phyloP scores from a whole-genome alignment of 1,140 invertebrate genomes.

The Araneus ventricosus region DNA sequence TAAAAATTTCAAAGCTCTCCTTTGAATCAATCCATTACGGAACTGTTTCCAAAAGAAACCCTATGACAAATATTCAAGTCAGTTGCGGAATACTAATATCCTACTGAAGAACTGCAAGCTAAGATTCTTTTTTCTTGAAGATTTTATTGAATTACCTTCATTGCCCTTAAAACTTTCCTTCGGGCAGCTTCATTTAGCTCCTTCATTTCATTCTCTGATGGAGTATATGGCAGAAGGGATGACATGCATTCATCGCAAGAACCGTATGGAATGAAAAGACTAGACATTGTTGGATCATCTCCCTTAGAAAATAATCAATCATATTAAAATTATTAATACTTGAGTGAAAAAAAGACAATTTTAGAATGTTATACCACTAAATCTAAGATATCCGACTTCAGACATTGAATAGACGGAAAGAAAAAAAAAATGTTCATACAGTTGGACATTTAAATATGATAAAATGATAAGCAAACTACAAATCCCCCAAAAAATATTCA shows the following conservation, averaged over 20 bases:
- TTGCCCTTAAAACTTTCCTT: conserved; percentile 39
- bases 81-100: background rate
- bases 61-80: background rate
- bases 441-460: too few species aligned
- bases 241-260: conserved; percentile 55
- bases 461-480: too few species aligned
- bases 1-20: conserved; percentile 56
- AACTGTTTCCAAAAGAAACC: conserved; percentile 57
- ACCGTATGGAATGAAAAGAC: conserved; percentile 59
- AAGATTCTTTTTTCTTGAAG: too few species aligned
- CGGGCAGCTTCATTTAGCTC: conserved; percentile 52
- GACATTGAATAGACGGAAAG: too few species aligned
- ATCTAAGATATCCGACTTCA: too few species aligned
- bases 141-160: conserved; percentile 36
- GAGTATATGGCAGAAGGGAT: conserved; percentile 26
- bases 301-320: conserved; percentile 19
- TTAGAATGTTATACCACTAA: too few species aligned
- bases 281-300: conserved; percentile 53
- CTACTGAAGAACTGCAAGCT: too few species aligned
- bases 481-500: too few species aligned
- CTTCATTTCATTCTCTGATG: background rate
- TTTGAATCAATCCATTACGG: conserved; percentile 51
- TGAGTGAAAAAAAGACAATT: too few species aligned
- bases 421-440: too few species aligned
- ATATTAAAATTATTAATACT: background rate